phyloP scores from a whole-genome alignment of 2,113 vertebrate species.

The Epinephelus lanceolatus region DNA sequence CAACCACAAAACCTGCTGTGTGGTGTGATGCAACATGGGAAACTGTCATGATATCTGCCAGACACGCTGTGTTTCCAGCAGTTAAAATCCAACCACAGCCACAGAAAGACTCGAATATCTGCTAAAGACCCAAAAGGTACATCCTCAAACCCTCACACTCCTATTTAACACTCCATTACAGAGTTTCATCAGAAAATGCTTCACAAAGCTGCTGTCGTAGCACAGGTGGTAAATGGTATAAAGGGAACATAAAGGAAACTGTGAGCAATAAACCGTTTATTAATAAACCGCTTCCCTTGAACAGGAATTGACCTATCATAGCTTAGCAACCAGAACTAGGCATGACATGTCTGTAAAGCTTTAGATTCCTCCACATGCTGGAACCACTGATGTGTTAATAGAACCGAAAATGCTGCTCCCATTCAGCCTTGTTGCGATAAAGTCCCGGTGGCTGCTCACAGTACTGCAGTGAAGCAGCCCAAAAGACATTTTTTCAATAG shows the following conservation, averaged over 20 bases:
- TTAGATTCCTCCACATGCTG: not conserved
- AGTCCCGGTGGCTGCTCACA: not conserved
- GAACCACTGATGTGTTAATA: not conserved
- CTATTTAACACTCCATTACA: not conserved
- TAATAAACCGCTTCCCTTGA: not conserved
- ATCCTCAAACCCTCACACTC: not conserved
- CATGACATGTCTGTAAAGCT: not conserved
- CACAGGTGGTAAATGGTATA: not conserved
- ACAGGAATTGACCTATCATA: not conserved
- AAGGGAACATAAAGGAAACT: not conserved
- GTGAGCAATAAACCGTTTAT: not conserved
- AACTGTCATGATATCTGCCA: constrained; percentile 8
- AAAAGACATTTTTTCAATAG: not conserved
- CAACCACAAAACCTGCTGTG: not conserved
- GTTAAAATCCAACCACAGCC: constrained; percentile 7
- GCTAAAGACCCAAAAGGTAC: not conserved
- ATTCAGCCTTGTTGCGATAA: not conserved
- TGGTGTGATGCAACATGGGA: constrained; percentile 9
- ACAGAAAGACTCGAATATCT: not conserved
- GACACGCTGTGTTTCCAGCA: not conserved
- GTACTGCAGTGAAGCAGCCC: not conserved
- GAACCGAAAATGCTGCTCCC: not conserved
- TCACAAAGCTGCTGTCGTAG: not conserved
- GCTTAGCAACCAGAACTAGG: not conserved
- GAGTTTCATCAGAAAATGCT: not conserved